Base-by-base conservation (phyloP, 2,888 invertebrate genomes). In the Chalcosyrphus nemorum region DNA sequence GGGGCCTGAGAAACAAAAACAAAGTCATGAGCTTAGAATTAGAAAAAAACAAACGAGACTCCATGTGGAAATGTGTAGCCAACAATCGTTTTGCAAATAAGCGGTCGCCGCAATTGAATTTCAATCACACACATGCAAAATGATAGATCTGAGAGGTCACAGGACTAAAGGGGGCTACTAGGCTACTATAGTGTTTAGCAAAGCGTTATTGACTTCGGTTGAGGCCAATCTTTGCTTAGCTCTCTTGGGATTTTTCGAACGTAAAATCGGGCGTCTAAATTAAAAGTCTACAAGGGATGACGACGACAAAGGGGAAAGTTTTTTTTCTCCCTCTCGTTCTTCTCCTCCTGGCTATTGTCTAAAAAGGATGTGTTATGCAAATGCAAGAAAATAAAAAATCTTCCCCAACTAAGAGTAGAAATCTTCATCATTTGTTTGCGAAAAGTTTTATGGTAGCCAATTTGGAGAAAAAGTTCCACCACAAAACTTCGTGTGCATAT, bases 211-310 rank as follows among this genome's bases (percentile, higher is more conserved):
- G 86, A 86, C 86, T 86, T 71, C 86, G 84, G 86, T 85, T 71
- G 77, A 86, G 86, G 81, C 81, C 87, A 87, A 88, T 90, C 90
- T 91, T 91, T 91, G 88, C 90, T 89, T 88, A 89, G 89, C 91
- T 89, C 91, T 91, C 87, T 87, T 88, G 88, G 89, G 90, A 88
- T 90, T 89, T 89, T 89, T 91, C 89, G 88, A 89, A 90, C 90
- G 90, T 90, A 89, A 90, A 91, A 91, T 90, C 89, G 89, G n/a
- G 70, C 87, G 88, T 87, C 89, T 88, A 90, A 90, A 89, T 90
- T 89, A 89, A 88, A 88, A 89, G 87, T 88, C 82, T 7, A 29
- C 32, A 35, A 65, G 2, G 35, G 17, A 13, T 11, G 29, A 13
- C 15, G 32, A 3, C 11, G 35, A 32, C 11, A 41, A 21, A 41